Evolutionary conservation across 2,888 invertebrate genomes (phyloP).

Genomic region (Gibbula magus): DNA sequence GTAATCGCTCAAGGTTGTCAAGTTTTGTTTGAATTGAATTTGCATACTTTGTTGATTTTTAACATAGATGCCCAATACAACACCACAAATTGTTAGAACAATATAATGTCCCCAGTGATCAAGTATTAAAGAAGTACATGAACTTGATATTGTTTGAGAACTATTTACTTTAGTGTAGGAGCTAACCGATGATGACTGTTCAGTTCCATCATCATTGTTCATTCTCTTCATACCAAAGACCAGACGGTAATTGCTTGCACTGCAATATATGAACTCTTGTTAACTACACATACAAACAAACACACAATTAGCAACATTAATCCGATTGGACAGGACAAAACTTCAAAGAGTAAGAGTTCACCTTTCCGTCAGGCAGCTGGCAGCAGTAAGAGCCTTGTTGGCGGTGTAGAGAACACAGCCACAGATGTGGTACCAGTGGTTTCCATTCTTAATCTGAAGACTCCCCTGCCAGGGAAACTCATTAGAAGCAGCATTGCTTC

Average conservation of each 20-base stretch:
- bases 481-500: slow-evolving; percentile 19
- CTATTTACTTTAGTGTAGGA: not conserved
- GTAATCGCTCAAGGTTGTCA: too few relatives aligned
- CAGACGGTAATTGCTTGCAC: not conserved
- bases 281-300: not conserved
- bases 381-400: slow-evolving; percentile 37
- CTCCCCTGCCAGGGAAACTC: slow-evolving; percentile 27
- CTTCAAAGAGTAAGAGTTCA: not conserved
- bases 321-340: too few relatives aligned
- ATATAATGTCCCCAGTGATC: not conserved
- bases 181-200: not conserved
- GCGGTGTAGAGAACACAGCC: slow-evolving; percentile 30
- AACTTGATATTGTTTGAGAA: not conserved
- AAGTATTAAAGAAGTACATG: not conserved
- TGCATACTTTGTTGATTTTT: too few relatives aligned
- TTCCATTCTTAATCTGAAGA: slow-evolving; percentile 26
- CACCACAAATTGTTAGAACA: not conserved
- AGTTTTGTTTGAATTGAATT: too few relatives aligned
- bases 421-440: slow-evolving; percentile 35
- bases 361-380: slow-evolving; percentile 26
- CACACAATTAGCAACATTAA: too few relatives aligned
- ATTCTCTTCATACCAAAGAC: slow-evolving; percentile 10
- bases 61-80: not conserved
- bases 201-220: slow-evolving; percentile 18
- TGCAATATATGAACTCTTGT: not conserved